Base-by-base conservation (phyloP, 2,113 vertebrate species). In the Atractosteus spatula region DNA sequence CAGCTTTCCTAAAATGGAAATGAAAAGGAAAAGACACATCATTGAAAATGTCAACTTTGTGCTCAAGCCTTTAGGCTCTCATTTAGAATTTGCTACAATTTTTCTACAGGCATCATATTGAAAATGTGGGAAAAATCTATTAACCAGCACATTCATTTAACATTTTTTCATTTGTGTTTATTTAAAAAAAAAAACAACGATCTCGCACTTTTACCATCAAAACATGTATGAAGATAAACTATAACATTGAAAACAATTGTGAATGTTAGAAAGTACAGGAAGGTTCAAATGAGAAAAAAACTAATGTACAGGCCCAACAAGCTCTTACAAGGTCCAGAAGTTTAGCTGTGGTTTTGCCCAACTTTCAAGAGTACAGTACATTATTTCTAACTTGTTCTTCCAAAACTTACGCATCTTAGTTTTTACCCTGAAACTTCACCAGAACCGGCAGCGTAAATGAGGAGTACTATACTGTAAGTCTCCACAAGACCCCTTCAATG, bases 1-100 rank as follows among this genome's bases (percentile, higher is more conserved):
- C 94, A 0, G 97, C 97, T 84, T 99, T 99, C 91, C 97, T 99
- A 80, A 74, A 59, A 72, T 51, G 57, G 68, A 71, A 57, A 41
- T 66, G 57, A 59, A 3, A n/a, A 59, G n/a, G 3, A 59, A 59
- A 59, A 59, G 4, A 5, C 11, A 59, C 14, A 59, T 13, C 57
- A 59, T 59, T 29, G 29, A 29, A 29, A 29, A 29, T 29, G 29
- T 29, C 29, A 29, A 29, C 29, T 2, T 29, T 29, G 29, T 29
- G 29, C 29, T 29, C 29, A 29, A 29, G 29, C 29, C 29, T 29
- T 29, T 3, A 59, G 57, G 4, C 57, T 16, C 10, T 59, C 14
- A 2, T 59, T 59, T 59, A 59, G n/a, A 51, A 51, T 51, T 51
- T 51, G 47, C 47, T 51, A 2, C 47, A 51, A 51, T 51, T 2